Base-by-base conservation (phyloP, 2,113 vertebrate genomes). In the Neopipo cinnamomea region DNA sequence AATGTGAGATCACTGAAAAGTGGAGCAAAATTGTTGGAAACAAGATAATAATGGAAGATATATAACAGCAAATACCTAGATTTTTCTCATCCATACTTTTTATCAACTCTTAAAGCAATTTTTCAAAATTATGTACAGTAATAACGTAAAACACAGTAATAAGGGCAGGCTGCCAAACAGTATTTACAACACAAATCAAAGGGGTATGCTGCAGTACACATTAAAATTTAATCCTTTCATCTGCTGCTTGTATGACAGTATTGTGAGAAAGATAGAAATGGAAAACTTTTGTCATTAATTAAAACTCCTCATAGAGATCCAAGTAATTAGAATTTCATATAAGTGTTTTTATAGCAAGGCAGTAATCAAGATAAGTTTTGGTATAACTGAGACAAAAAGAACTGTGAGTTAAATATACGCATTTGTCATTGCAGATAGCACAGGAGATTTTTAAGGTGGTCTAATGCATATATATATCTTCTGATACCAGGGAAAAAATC, bases 151-250 rank as follows among this genome's bases (percentile, higher is more conserved):
- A 63, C 49, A 85, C 49, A 88, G 33, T 56, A 95, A 88, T 58
- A 75, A 70, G 22, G 55, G 33, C 55, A 94, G 55, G 25, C 78
- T 95, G 81, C 78, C 82, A 94, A 50, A 71, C 1, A 71, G 47
- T 77, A 86, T 65, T 94, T 88, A 92, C 56, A 80, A 83, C 31
- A 89, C 52, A 88, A 88, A 95, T 88, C 79, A 96, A 94, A 93
- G n/a, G 22, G 12, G 12, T 77, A 59, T 62, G 65, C 24, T 88
- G 56, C 50, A 90, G 27, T 41, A 66, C 53, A 78, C 35, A 75
- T 92, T 88, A 86, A 96, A 95, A 94, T 95, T 92, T 95, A 95
- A 96, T 86, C 27, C 31, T 75, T 92, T 91, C 61, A 80, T 93
- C 73, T 96, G 61, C 63, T 92, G 41, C 63, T 88, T n/a, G 11